Percentiles rank a stretch among this genome's conserved stretches.
phyloP scores from a whole-genome alignment of 2,113 vertebrate genomes.

The Rhinoderma darwinii region DNA sequence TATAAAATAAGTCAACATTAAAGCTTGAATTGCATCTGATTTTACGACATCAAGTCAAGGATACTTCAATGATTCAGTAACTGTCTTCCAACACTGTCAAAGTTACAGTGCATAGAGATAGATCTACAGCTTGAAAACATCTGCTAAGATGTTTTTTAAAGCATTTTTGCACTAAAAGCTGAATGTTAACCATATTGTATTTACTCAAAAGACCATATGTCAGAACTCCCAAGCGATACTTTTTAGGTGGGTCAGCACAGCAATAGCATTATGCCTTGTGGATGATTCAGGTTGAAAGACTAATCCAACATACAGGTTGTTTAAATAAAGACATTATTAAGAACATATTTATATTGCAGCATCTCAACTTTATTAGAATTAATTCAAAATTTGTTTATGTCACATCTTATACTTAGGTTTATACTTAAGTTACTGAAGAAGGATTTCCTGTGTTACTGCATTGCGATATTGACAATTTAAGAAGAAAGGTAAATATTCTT shows the following conservation, averaged over 20 bases:
- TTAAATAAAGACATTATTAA: conserved; percentile 1
- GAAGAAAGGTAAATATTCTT: conserved; percentile 24
- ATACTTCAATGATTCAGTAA: conserved; percentile 63
- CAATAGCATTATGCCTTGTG: conserved; percentile 46
- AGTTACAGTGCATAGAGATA: conserved; percentile 61
- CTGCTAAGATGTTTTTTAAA: conserved; percentile 45
- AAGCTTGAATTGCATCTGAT: conserved; percentile 64
- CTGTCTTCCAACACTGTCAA: conserved; percentile 61
- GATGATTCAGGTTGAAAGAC: conserved; percentile 44
- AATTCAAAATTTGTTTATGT: neutral
- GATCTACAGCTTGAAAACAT: conserved; percentile 60
- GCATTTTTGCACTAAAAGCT: conserved; percentile 56
- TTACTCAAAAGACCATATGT: conserved; percentile 59
- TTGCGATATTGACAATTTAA: neutral
- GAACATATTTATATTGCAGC: neutral
- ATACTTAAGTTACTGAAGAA: neutral
- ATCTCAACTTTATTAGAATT: neutral
- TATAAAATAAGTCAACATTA: conserved; percentile 68
- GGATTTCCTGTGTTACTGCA: neutral
- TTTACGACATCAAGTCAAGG: conserved; percentile 62
- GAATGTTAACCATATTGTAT: conserved; percentile 60
- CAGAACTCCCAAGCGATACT: conserved; percentile 55
- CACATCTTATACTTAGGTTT: neutral
- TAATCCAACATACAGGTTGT: conserved; percentile 21
- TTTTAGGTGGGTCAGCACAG: conserved; percentile 58